Evolutionary conservation across 2,797 vertebrate genomes (phyloP), one percentile per base, ranked within the genome.

Genomic region (Sebastes steindachneri): DNA sequence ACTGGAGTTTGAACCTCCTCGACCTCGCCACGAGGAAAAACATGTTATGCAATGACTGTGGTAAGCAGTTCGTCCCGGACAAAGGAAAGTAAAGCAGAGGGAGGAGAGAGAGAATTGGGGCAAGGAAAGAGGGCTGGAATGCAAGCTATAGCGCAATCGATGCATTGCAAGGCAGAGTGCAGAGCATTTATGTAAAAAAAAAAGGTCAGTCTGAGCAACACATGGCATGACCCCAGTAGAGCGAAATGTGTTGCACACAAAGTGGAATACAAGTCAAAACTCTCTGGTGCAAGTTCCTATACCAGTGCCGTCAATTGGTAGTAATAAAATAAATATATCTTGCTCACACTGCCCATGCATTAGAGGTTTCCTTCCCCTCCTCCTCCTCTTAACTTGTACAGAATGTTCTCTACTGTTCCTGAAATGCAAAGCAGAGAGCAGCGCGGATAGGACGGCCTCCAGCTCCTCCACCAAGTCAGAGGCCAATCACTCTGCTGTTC

Each of bases 41-140:
- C 93, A 94, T 31, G 85, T 96, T 96, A 95, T 76, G 91, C 55
- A 96, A 95, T 82, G 23, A 64, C 54, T 51, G 73, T 51, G 58
- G 82, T 48, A 79, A 85, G 87, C 89, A 77, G 80, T 75, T 75
- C 35, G 73, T 78, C 79, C 86, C 33, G 87, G 85, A 93, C 92
- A 94, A 94, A 86, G 77, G 82, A 71, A 63, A 63, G 41, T 28
- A 62, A 45, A 78, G 66, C 77, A 81, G 58, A 54, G 84, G 31
- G 80, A 11, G 64, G 29, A 19, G 28, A 55, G 37, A 74, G 8
- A 54, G 41, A 71, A 35, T 1, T 45, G 84, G 80, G 82, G 78
- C 25, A 29, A 66, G 64, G 9, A 68, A 79, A 65, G 68, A 70
- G 82, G 84, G 74, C 62, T 75, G 86, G 79, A 88, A 90, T 88